Percentiles rank a stretch among this genome's conserved stretches.
phyloP scores from a whole-genome alignment of 2,113 vertebrate genomes.

The Grantiella picta region DNA sequence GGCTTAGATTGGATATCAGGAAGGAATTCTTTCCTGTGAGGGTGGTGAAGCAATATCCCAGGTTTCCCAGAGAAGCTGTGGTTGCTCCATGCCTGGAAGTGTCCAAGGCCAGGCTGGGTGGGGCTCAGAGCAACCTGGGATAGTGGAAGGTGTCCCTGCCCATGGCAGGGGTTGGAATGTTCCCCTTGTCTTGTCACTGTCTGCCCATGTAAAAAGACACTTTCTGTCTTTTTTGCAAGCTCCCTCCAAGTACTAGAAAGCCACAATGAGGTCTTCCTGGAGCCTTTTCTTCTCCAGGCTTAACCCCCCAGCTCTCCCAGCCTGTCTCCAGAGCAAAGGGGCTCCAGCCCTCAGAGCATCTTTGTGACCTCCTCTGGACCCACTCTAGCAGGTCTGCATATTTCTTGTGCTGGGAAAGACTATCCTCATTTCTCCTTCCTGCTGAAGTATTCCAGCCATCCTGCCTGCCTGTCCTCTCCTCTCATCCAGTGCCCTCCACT shows the following conservation, averaged over 20 bases:
- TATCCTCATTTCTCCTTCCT: background rate
- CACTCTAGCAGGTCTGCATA: accelerated
- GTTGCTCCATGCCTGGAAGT: background rate
- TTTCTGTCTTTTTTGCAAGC: background rate
- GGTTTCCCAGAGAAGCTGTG: background rate
- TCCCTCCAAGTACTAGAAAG: background rate
- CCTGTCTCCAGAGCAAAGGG: background rate
- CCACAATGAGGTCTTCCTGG: background rate
- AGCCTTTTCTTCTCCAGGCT: background rate
- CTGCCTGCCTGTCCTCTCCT: background rate
- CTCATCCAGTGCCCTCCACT: background rate
- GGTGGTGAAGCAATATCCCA: background rate
- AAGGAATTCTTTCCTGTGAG: background rate
- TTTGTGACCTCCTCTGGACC: background rate
- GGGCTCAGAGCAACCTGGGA: background rate
- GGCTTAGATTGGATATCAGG: background rate
- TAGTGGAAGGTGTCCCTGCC: background rate
- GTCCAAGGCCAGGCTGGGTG: accelerated
- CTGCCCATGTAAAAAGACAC: background rate
- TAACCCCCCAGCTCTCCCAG: background rate
- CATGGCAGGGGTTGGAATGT: background rate
- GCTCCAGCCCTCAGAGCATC: background rate
- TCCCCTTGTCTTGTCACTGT: background rate
- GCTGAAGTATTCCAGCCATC: background rate
- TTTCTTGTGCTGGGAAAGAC: background rate